phyloP scores from a whole-genome alignment of 2,797 vertebrate species.

The Phrynocephalus forsythii region DNA sequence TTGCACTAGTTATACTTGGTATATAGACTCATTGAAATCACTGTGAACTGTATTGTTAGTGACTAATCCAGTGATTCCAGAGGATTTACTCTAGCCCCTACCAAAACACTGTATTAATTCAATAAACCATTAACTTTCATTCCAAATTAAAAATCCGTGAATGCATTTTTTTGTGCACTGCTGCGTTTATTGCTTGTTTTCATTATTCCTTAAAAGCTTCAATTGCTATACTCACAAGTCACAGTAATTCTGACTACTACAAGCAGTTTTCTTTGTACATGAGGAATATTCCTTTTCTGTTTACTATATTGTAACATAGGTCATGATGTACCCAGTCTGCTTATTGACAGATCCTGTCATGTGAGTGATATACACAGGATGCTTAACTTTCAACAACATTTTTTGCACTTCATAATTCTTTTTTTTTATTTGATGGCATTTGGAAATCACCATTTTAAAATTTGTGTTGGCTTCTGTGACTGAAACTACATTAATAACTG shows the following conservation, averaged over 20 bases:
- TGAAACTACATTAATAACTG: neutral
- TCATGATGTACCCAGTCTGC: neutral
- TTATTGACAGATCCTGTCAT: neutral
- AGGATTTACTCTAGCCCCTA: neutral
- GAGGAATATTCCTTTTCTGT: neutral
- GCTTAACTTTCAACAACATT: neutral
- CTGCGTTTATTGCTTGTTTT: neutral
- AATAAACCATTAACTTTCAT: neutral
- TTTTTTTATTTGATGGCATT: neutral
- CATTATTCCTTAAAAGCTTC: conserved; percentile 18
- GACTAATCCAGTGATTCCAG: too few species aligned
- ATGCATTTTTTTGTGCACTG: neutral
- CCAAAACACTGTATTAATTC: neutral
- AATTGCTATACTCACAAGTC: neutral
- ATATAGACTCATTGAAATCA: too few species aligned
- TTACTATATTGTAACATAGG: neutral
- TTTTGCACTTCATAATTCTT: neutral
- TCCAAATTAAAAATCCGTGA: conserved; percentile 11
- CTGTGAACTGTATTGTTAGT: too few species aligned
- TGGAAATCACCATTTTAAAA: neutral
- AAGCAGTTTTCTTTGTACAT: conserved; percentile 1
- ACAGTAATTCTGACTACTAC: neutral
- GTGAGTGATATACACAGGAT: neutral
- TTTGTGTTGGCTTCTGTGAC: neutral
- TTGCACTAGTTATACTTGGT: too few species aligned